phyloP scores from a whole-genome alignment of 2,888 invertebrate genomes.

The Drosophila mimica region DNA sequence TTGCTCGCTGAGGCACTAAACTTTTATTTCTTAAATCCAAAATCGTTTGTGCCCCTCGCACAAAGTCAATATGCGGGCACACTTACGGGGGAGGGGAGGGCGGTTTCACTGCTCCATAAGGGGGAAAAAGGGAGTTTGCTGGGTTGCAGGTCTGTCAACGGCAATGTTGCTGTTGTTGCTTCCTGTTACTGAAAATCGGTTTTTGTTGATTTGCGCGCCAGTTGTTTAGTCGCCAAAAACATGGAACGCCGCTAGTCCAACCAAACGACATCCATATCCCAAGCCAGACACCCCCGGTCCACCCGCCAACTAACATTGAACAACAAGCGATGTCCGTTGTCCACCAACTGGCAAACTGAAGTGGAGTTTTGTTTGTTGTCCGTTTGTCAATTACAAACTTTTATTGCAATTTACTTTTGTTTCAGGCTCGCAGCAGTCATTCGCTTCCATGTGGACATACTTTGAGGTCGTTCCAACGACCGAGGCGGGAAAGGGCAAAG shows the following conservation, averaged over 20 bases:
- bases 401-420: conserved; percentile 82
- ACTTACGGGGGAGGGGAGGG: neutral
- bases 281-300: neutral
- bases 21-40: conserved; percentile 77
- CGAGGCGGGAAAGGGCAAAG: neutral
- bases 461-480: conserved; percentile 67
- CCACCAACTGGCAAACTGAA: conserved; percentile 56
- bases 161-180: conserved; percentile 52
- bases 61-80: conserved; percentile 80
- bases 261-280: conserved; percentile 44
- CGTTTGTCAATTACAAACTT: conserved; percentile 82
- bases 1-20: conserved; percentile 79
- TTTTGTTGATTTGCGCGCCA: conserved; percentile 78
- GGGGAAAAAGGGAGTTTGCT: conserved; percentile 1
- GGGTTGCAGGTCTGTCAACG: conserved; percentile 64
- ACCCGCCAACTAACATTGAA: neutral
- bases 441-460: conserved; percentile 47
- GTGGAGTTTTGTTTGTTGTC: conserved; percentile 78
- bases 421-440: conserved; percentile 67
- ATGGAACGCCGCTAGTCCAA: conserved; percentile 39
- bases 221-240: conserved; percentile 74
- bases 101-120: neutral
- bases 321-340: conserved; percentile 35
- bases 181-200: conserved; percentile 79
- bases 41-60: conserved; percentile 75